These are phyloP conservation scores for Amblyjoppa proteus DNA, from an alignment of 2,888 invertebrate species.

Conservation along the genomic window DNA sequence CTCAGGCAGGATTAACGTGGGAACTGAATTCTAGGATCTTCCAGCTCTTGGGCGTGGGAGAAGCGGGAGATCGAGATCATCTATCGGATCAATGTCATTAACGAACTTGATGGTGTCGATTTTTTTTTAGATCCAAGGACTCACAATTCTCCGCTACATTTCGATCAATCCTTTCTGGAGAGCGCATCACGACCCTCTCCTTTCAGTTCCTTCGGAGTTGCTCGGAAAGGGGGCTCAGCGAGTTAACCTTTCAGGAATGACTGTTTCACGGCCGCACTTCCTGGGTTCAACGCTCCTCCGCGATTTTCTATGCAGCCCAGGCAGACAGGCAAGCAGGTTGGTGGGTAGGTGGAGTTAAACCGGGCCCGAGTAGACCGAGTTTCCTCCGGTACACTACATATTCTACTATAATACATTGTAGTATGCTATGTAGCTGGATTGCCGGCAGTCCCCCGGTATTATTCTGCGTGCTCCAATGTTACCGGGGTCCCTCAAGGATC, in stretches of 20 bases:
- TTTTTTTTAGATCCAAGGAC: not conserved
- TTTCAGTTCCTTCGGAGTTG: slow-evolving; percentile 38
- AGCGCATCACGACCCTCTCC: slow-evolving; percentile 8
- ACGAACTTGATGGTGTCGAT: not conserved
- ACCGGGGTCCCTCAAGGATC: slow-evolving; percentile 72
- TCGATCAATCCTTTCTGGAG: slow-evolving; percentile 7
- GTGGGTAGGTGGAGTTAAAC: slow-evolving; percentile 68
- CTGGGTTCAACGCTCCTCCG: slow-evolving; percentile 83
- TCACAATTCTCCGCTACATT: slow-evolving; percentile 10
- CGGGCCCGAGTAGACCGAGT: slow-evolving; percentile 73
- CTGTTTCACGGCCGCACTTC: slow-evolving; percentile 82
- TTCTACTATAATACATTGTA: slow-evolving; percentile 25
- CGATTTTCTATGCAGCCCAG: slow-evolving; percentile 79
- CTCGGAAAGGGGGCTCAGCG: slow-evolving; percentile 68
- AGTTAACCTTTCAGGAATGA: slow-evolving; percentile 82
- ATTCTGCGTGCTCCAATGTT: slow-evolving; percentile 78
- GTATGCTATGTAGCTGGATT: slow-evolving; percentile 43
- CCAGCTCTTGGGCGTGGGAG: slow-evolving; percentile 9
- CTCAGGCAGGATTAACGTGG: slow-evolving; percentile 38
- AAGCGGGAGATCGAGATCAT: slow-evolving; percentile 8
- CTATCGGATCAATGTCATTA: slow-evolving; percentile 28
- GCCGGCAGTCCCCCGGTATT: slow-evolving; percentile 68
- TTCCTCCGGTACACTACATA: slow-evolving; percentile 67
- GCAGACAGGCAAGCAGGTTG: slow-evolving; percentile 72
- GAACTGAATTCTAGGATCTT: slow-evolving; percentile 25